Base-by-base conservation (phyloP, 2,888 invertebrate species). In the Meteorus colon region DNA sequence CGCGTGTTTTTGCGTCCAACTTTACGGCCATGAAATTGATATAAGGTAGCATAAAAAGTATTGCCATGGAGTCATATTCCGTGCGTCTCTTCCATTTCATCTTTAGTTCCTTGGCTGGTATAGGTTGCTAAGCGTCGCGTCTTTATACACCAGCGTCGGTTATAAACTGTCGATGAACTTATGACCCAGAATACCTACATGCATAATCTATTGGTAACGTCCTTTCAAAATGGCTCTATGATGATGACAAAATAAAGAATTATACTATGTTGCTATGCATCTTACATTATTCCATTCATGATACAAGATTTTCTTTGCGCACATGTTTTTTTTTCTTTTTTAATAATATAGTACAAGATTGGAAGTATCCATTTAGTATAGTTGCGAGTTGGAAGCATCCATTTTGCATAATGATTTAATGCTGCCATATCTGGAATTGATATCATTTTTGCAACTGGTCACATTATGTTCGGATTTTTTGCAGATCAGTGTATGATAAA, bases 11-110 rank as follows among this genome's bases (percentile, higher is more conserved):
- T 55, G 55, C 19, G 55, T 8, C 55, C n/a, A 55, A 55, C 55
- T 19, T 55, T 55, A 55, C 55, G 19, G 19, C 63, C 34, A 31
- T 63, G 63, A 63, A 63, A 63, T 63, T 63, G 63, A 63, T 63
- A 63, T 63, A 34, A 34, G 31, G n/a, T 63, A 63, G 55, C 55
- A 10, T 55, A 55, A 55, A 6, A 55, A 4, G 55, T 63, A 63
- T 63, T 63, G 29, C 63, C 63, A 29, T 34, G 34, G 16, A 34
- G 34, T 63, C 63, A 31, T 63, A 63, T 63, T 63, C 63, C 31
- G 8, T 31, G n/a, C 31, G 31, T 63, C 31, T 63, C 34, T 63
- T 63, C 12, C 63, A 63, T 63, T 63, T 63, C 63, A 63, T 63
- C 31, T 34, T 63, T 63, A 34, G 29, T 16, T n/a, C 2, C 63